Evolutionary conservation across 2,113 vertebrate species (phyloP), one percentile per base, ranked within the genome.

Genomic region (Indri indri): DNA sequence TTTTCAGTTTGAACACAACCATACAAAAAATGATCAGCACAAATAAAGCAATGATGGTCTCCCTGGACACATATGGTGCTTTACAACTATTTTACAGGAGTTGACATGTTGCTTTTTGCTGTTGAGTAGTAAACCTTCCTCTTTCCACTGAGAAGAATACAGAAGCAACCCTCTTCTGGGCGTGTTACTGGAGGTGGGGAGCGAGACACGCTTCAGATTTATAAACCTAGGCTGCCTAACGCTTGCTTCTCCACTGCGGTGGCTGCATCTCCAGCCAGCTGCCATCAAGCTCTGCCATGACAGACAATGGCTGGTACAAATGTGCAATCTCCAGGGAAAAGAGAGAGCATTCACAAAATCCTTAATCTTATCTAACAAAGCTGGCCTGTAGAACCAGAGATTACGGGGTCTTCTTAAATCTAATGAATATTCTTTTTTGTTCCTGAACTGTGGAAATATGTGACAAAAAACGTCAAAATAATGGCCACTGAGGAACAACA

Each of bases 321-420:
- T 76, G 92, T 0, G 1, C 85, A 87, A 84, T 97, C 98, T 98
- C 98, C 88, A n/a, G 95, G 96, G 98, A 98, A 84, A 97, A 98
- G 97, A 96, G 84, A 88, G 94, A 91, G 95, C 96, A 97, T 97
- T 98, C 97, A 94, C 59, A 94, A 98, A 97, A 96, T 95, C 96
- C 97, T 98, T 94, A 90, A 98, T 98, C 98, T 98, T 97, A 98
- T 98, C 98, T 97, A 97, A 95, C 94, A 98, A 98, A 98, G 97
- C 97, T 98, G 96, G 95, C 97, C 98, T 98, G 97, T 93, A 98
- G 95, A 96, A 97, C 95, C 77, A 95, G 97, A 98, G 98, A 99
- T 98, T 97, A 98, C 96, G 81, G 88, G 95, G 94, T 95, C 96
- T 96, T 96, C 95, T 93, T 88, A 97, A 98, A 98, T 88, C 71